A percentile compares a stretch with the other conserved stretches of the same genome.
phyloP scores from a whole-genome alignment of 2,113 vertebrate species.

The Caloenas nicobarica region DNA sequence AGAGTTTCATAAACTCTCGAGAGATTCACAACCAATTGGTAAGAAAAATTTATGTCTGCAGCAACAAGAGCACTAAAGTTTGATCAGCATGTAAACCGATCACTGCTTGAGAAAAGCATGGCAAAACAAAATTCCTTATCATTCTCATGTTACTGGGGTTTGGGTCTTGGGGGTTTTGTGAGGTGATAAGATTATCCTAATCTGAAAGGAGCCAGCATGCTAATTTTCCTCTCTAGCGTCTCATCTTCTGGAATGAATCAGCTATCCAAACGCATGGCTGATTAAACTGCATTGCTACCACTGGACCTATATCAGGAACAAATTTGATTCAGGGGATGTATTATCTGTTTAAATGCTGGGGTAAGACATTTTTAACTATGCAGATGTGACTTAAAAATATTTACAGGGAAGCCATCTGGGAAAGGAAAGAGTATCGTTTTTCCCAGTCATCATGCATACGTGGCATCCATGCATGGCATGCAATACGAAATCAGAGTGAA shows the following conservation, averaged over 20 bases:
- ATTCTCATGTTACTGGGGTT: background rate
- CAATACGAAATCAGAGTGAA: background rate
- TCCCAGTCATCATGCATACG: background rate
- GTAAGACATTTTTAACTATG: slow-evolving; percentile 11
- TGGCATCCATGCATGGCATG: background rate
- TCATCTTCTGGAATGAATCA: slow-evolving; percentile 27
- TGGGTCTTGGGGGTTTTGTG: background rate
- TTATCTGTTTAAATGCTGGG: background rate
- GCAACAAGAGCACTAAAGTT: background rate
- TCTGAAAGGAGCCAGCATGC: background rate
- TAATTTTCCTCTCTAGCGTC: background rate
- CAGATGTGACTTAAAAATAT: background rate
- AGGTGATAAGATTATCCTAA: background rate
- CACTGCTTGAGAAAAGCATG: background rate
- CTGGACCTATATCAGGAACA: slow-evolving; percentile 2
- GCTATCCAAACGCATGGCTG: background rate
- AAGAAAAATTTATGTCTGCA: background rate
- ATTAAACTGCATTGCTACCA: slow-evolving; percentile 18
- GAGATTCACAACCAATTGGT: background rate
- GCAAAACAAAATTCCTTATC: background rate
- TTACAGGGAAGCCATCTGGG: background rate
- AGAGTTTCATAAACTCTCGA: background rate
- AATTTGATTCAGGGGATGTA: background rate
- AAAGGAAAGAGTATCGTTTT: background rate
- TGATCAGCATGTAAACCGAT: background rate